A percentile compares a stretch with the other conserved stretches of the same genome.
Evolutionary conservation across 2,888 invertebrate genomes (phyloP).

Genomic region (Heliconius charithonia): DNA sequence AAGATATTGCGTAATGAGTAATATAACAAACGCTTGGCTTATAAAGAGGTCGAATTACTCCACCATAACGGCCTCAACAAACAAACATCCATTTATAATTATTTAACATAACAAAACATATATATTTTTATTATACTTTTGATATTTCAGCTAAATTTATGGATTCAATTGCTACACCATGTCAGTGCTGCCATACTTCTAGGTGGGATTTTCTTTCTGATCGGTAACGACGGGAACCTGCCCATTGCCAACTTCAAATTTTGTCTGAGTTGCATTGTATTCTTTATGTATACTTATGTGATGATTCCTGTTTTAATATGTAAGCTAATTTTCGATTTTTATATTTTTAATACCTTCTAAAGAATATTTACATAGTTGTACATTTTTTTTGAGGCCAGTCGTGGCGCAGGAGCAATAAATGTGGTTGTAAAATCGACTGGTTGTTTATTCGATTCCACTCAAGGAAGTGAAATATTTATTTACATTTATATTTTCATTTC

Average conservation of each 20-base stretch:
- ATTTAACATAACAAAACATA: too few species aligned
- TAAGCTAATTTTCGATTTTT: constrained; percentile 65
- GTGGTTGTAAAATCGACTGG: too few species aligned
- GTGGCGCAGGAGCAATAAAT: too few species aligned
- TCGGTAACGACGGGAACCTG: constrained; percentile 82
- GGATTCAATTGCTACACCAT: constrained; percentile 84
- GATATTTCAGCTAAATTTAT: constrained; percentile 70
- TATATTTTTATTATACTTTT: background rate
- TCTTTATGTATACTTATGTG: constrained; percentile 86
- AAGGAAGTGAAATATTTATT: background rate
- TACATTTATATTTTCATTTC: too few species aligned
- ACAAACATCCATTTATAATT: too few species aligned
- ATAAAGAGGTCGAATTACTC: too few species aligned
- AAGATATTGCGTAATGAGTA: too few species aligned
- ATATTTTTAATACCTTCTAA: background rate
- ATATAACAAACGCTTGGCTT: background rate
- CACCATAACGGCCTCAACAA: too few species aligned
- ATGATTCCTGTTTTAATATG: constrained; percentile 85
- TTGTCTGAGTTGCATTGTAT: constrained; percentile 83
- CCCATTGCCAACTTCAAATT: constrained; percentile 85
- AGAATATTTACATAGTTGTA: background rate
- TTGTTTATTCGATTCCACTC: too few species aligned
- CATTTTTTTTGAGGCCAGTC: too few species aligned
- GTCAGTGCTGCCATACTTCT: constrained; percentile 78
- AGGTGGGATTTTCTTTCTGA: constrained; percentile 83